phyloP scores from a whole-genome alignment of 2,888 invertebrate species.

The Dryococelus australis region DNA sequence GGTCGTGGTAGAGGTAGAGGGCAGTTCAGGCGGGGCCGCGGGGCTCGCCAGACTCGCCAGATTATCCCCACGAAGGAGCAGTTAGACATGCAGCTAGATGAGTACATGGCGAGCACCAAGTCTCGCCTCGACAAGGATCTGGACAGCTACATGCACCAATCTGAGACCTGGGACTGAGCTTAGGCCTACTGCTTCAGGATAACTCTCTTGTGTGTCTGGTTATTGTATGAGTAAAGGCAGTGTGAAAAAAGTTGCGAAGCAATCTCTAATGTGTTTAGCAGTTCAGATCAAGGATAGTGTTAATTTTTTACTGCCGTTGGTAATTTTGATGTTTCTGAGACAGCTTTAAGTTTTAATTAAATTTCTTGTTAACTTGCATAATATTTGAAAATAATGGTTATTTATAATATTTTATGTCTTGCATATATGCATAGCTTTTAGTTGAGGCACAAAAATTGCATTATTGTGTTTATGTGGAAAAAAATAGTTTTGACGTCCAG shows the following conservation, averaged over 20 bases:
- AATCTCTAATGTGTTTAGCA: too few species aligned
- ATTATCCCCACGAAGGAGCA: conserved; percentile 64
- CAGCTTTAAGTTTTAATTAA: too few species aligned
- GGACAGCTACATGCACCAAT: conserved; percentile 63
- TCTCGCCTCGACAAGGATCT: conserved; percentile 65
- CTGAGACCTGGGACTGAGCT: conserved; percentile 38
- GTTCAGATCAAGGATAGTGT: too few species aligned
- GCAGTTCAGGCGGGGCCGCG: conserved; percentile 44
- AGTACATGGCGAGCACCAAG: conserved; percentile 74
- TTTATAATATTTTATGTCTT: too few species aligned
- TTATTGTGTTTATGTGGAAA: too few species aligned
- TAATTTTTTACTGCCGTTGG: too few species aligned
- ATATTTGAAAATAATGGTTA: too few species aligned
- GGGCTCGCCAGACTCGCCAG: conserved; percentile 46
- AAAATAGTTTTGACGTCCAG: too few species aligned
- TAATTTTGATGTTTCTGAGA: too few species aligned
- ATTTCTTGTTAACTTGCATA: too few species aligned
- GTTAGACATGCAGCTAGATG: conserved; percentile 73
- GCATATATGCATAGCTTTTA: too few species aligned
- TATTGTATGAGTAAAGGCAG: background rate
- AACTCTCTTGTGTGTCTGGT: background rate
- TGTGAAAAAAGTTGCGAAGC: background rate
- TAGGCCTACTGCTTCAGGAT: background rate
- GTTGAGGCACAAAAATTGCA: too few species aligned
- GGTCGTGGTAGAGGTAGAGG: conserved; percentile 32